Conservation (phyloP, 2,113 vertebrate species). For the human region GRCh38 chrX:50410001-50410500, state of each 20-base stretch:
- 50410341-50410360: neutral
- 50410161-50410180: neutral
- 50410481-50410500: neutral
- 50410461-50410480: neutral
- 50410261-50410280: neutral
- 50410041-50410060: neutral
- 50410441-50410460: neutral
- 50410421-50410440: neutral
- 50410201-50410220: neutral
- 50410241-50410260: neutral
- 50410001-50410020: neutral
- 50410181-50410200: neutral
- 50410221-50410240: neutral
- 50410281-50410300: neutral
- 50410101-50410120: neutral
- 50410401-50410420: neutral
- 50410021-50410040: neutral
- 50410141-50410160: neutral
- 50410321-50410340: neutral
- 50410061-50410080: neutral
- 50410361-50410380: neutral
- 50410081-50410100: neutral
- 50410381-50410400: neutral
- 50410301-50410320: neutral
- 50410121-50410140: neutral